A percentile compares a stretch with the other conserved stretches of the same genome.
Evolutionary conservation across 2,113 vertebrate genomes (phyloP).

Genomic region (Thymallus thymallus): DNA sequence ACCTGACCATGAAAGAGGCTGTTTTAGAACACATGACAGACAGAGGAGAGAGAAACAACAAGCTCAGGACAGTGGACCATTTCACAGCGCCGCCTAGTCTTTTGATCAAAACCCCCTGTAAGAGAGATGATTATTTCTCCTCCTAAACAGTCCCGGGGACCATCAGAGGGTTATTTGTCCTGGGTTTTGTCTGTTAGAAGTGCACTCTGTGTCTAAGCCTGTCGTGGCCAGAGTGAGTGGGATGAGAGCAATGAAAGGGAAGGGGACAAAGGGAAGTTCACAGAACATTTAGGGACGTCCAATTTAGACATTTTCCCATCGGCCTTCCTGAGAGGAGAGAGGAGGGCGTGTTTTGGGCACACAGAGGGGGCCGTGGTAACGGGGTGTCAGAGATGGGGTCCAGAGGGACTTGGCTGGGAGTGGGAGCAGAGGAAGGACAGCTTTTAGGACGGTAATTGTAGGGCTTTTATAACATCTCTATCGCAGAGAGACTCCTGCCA

Average conservation of each 20-base stretch:
- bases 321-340: conserved; percentile 39
- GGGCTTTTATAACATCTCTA: conserved; percentile 53
- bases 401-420: conserved; percentile 31
- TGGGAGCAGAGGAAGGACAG: conserved; percentile 52
- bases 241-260: conserved; percentile 68
- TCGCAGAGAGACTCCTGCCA: conserved; percentile 25
- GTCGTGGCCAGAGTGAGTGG: conserved; percentile 44
- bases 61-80: conserved; percentile 6
- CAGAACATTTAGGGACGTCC: conserved; percentile 57
- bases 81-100: conserved; percentile 11
- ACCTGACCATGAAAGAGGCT: too few species aligned
- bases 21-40: background rate
- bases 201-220: conserved; percentile 59
- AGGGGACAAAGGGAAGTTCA: conserved; percentile 61
- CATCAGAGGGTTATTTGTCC: conserved; percentile 30
- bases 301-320: conserved; percentile 37
- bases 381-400: conserved; percentile 30
- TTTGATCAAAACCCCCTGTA: conserved; percentile 11
- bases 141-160: conserved; percentile 34
- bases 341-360: conserved; percentile 50
- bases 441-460: conserved; percentile 62
- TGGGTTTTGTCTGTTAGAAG: conserved; percentile 53
- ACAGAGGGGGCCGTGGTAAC: conserved; percentile 27
- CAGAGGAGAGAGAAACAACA: background rate
- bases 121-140: conserved; percentile 40